These are phyloP conservation scores for Lagorchestes hirsutus DNA, from an alignment of 2,797 vertebrate species.

Conservation along the genomic window DNA sequence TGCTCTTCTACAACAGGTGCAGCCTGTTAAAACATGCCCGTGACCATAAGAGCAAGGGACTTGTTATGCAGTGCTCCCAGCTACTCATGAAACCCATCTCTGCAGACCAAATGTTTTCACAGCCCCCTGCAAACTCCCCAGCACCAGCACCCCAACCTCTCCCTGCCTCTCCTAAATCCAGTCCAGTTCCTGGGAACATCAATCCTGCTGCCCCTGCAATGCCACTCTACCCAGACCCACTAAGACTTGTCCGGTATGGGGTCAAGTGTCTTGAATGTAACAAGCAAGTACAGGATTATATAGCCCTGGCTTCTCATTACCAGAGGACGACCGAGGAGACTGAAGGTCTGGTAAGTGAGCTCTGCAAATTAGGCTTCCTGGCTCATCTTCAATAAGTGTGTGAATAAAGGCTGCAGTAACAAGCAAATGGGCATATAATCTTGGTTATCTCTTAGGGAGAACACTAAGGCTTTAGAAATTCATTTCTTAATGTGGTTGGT, in stretches of 20 bases:
- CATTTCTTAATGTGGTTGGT: background rate
- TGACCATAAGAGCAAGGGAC: slow-evolving; percentile 94
- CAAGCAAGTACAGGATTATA: slow-evolving; percentile 92
- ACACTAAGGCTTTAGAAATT: background rate
- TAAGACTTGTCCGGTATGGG: slow-evolving; percentile 89
- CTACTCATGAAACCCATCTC: slow-evolving; percentile 96
- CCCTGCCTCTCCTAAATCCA: slow-evolving; percentile 74
- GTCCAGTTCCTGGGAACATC: slow-evolving; percentile 49
- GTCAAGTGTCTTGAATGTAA: slow-evolving; percentile 95
- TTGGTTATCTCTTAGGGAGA: slow-evolving; percentile 1
- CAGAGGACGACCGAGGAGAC: slow-evolving; percentile 92
- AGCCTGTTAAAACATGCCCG: slow-evolving; percentile 95
- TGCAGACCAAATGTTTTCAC: slow-evolving; percentile 93
- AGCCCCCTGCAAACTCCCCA: slow-evolving; percentile 80
- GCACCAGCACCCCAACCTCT: slow-evolving; percentile 63
- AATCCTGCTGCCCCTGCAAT: slow-evolving; percentile 88
- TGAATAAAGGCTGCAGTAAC: background rate
- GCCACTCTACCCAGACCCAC: slow-evolving; percentile 92
- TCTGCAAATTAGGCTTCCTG: background rate
- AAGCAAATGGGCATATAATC: background rate
- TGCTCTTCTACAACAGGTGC: slow-evolving; percentile 98
- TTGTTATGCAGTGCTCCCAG: slow-evolving; percentile 98
- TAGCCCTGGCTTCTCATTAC: slow-evolving; percentile 94
- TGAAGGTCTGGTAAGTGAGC: slow-evolving; percentile 92
- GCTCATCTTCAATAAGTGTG: background rate